phyloP scores from a whole-genome alignment of 2,888 invertebrate genomes.

The Catonia carolina region DNA sequence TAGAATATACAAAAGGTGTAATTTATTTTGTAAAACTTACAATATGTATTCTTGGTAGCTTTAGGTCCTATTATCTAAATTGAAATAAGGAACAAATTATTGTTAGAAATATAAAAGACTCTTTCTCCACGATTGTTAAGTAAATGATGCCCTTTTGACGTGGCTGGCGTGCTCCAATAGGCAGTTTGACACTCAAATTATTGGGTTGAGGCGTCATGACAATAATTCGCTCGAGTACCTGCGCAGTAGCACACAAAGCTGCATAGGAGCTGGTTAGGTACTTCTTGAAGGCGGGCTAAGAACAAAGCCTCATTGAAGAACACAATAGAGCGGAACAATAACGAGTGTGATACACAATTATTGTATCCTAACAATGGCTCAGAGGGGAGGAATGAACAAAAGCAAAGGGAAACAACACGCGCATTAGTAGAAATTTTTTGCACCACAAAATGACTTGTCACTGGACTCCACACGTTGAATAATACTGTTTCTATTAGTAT shows the following conservation, averaged over 20 bases:
- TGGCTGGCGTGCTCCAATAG: not conserved
- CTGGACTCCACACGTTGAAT: not conserved
- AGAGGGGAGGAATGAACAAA: not conserved
- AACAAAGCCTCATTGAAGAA: not conserved
- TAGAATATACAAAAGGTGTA: slow-evolving; percentile 1
- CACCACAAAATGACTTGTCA: slow-evolving; percentile 3
- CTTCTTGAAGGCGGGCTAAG: no score
- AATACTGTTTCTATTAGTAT: no score
- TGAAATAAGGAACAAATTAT: slow-evolving; percentile 13
- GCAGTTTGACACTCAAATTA: slow-evolving; percentile 11
- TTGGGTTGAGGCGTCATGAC: not conserved
- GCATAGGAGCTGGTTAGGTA: not conserved
- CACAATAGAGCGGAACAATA: slow-evolving; percentile 1
- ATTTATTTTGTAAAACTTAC: slow-evolving; percentile 9
- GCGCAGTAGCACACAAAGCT: slow-evolving; percentile 7
- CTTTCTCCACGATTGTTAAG: slow-evolving; percentile 10
- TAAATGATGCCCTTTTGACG: slow-evolving; percentile 10
- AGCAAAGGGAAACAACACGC: not conserved
- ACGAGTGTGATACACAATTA: slow-evolving; percentile 7
- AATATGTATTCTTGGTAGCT: not conserved
- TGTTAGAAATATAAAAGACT: slow-evolving; percentile 5
- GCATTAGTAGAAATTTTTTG: slow-evolving; percentile 3
- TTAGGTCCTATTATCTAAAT: slow-evolving; percentile 7
- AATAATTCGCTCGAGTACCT: slow-evolving; percentile 4
- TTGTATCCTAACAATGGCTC: not conserved